These are phyloP conservation scores for Drosophila chauvacae DNA, from an alignment of 1,140 invertebrate genomes.

Conservation along the genomic window DNA sequence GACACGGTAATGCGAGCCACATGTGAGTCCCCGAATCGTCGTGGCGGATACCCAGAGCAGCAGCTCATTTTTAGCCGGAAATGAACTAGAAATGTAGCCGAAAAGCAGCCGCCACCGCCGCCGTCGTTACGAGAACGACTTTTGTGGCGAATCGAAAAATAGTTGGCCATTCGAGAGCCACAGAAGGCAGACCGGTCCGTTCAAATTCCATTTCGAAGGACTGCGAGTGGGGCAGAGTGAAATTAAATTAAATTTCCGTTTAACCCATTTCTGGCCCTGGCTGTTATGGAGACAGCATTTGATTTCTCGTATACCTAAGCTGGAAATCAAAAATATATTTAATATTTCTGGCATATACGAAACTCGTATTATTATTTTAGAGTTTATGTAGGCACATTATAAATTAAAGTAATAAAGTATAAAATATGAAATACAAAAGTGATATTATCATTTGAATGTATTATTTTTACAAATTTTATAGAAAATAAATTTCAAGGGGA, in stretches of 20 bases:
- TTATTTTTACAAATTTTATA: not conserved
- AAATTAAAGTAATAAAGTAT: too few relatives aligned
- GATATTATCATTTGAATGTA: not conserved
- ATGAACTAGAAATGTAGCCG: slow-evolving; percentile 78
- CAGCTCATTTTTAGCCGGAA: slow-evolving; percentile 80
- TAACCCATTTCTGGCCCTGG: slow-evolving; percentile 34
- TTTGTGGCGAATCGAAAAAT: slow-evolving; percentile 75
- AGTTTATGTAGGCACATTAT: not conserved
- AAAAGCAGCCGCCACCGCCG: slow-evolving; percentile 51
- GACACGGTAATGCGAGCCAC: slow-evolving; percentile 33
- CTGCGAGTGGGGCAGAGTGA: slow-evolving; percentile 25
- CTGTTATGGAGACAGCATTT: slow-evolving; percentile 1
- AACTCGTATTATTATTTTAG: not conserved
- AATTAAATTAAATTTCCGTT: slow-evolving; percentile 81
- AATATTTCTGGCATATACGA: not conserved
- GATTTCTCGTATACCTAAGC: not conserved
- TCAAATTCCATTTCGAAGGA: slow-evolving; percentile 5
- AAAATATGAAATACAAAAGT: not conserved
- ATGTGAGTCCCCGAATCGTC: slow-evolving; percentile 40
- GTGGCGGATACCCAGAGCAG: slow-evolving; percentile 44
- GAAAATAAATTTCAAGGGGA: not conserved
- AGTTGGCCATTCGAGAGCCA: slow-evolving; percentile 41
- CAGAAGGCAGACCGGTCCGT: slow-evolving; percentile 15
- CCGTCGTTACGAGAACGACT: slow-evolving; percentile 48
- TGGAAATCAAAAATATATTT: not conserved